Conservation (phyloP, 2,888 invertebrate genomes). For the Pterobdella sp. region DNA sequence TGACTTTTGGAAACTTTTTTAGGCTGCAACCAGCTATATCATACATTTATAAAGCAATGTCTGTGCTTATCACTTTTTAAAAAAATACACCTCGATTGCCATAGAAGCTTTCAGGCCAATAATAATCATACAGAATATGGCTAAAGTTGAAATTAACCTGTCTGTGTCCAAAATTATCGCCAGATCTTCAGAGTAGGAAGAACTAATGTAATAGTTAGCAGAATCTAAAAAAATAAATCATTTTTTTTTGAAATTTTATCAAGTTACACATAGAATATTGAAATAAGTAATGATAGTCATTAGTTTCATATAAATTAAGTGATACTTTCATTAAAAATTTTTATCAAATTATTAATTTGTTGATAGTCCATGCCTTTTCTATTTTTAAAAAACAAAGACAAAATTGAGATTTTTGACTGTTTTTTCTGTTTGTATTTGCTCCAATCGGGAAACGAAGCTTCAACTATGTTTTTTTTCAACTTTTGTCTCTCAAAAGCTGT, state of each 20-base stretch:
- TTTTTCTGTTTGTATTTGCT: background rate
- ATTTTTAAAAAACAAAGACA: background rate
- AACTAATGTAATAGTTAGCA: background rate
- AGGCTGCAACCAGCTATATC: too few relatives aligned
- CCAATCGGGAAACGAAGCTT: background rate
- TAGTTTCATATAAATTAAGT: background rate
- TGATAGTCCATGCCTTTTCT: background rate
- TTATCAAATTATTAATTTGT: background rate
- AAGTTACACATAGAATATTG: background rate
- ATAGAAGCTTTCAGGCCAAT: too few relatives aligned
- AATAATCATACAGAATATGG: too few relatives aligned
- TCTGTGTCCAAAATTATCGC: background rate
- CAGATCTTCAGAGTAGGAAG: background rate
- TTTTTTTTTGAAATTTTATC: background rate
- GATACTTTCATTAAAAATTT: background rate
- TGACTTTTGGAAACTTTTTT: too few relatives aligned
- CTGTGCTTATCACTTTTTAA: too few relatives aligned
- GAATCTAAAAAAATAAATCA: background rate
- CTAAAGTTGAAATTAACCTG: background rate
- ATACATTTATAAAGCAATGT: too few relatives aligned
- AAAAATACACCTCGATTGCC: too few relatives aligned
- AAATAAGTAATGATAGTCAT: background rate
- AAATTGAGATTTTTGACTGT: background rate
- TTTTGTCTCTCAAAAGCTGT: constrained; percentile 2
- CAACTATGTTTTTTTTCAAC: background rate